A percentile compares a stretch with the other conserved stretches of the same genome.
Evolutionary conservation across 2,888 invertebrate species (phyloP).

Genomic region (Sesia bembeciformis): DNA sequence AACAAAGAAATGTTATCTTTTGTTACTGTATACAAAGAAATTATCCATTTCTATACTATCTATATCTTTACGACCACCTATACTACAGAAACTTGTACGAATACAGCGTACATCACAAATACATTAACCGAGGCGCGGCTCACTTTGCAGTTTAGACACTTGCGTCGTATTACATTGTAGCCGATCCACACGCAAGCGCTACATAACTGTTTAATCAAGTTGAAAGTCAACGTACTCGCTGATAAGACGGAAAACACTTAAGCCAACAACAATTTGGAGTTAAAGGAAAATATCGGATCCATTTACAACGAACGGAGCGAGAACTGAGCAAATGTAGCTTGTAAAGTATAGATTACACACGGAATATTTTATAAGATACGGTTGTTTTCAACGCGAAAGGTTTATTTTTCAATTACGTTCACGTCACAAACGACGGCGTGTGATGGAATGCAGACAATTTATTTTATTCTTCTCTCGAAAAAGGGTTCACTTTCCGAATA

Average conservation of each 20-base stretch:
- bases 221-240: conserved; percentile 6
- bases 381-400: conserved; percentile 9
- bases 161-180: too few species aligned
- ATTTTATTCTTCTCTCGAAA: conserved; percentile 36
- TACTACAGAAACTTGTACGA: too few species aligned
- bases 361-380: conserved; percentile 7
- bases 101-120: too few species aligned
- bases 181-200: too few species aligned
- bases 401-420: conserved; percentile 36
- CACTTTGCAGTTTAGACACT: too few species aligned
- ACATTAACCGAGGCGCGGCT: too few species aligned
- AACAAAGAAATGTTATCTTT: too few species aligned
- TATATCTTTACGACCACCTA: too few species aligned
- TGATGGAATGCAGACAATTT: conserved; percentile 40
- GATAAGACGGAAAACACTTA: conserved; percentile 4
- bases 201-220: conserved; percentile 2
- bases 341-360: conserved; percentile 3
- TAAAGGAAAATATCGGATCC: neutral
- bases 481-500: conserved; percentile 25
- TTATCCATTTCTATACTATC: too few species aligned
- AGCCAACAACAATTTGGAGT: neutral
- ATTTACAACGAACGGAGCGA: neutral
- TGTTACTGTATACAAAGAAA: too few species aligned
- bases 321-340: neutral
- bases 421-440: conserved; percentile 17